Conservation (phyloP, 2,888 invertebrate genomes). For the Noctua janthina region DNA sequence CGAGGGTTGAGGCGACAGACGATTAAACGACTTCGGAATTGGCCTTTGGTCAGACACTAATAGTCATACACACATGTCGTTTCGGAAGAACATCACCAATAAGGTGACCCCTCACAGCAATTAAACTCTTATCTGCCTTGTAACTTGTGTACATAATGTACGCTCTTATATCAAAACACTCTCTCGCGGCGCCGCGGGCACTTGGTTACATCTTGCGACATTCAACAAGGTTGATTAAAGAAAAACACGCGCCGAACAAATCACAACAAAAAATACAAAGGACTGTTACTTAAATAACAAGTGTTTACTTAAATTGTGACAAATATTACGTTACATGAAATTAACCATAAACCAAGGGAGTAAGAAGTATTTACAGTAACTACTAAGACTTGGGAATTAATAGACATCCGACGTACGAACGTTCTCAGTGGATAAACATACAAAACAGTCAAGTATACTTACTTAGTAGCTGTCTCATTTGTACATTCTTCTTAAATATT, state of each 20-base stretch:
- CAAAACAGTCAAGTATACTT: not conserved
- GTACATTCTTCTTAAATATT: not conserved
- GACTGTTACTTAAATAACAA: not conserved
- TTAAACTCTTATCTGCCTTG: not conserved
- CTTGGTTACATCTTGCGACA: not conserved
- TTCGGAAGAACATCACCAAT: not conserved
- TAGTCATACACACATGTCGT: not conserved
- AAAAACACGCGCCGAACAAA: not conserved
- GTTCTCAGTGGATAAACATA: not conserved
- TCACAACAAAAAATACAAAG: conserved; percentile 4
- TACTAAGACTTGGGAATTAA: not conserved
- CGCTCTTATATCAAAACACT: not conserved
- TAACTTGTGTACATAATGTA: not conserved
- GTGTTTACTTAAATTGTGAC: not conserved
- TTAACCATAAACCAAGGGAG: not conserved
- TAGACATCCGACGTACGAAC: not conserved
- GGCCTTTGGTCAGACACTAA: not conserved
- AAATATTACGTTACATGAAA: not conserved
- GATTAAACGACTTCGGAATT: not conserved
- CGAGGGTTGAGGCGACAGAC: not conserved
- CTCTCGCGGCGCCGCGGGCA: not conserved
- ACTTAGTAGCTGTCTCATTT: not conserved
- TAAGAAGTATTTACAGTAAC: not conserved
- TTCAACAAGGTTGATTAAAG: not conserved
- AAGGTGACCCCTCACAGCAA: not conserved